phyloP scores from a whole-genome alignment of 2,888 invertebrate species.

The Poecilobothrus nobilitatus region DNA sequence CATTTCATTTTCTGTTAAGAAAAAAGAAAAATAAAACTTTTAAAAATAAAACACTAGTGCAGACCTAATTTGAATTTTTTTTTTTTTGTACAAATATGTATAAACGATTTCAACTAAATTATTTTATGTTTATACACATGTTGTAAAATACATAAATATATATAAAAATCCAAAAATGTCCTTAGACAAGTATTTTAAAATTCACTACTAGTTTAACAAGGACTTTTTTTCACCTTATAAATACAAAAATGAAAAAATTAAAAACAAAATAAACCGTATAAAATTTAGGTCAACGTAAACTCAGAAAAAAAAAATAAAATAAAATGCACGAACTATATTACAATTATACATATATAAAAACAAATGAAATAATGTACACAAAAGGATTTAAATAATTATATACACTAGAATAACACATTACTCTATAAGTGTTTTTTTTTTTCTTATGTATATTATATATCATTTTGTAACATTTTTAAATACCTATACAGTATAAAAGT shows the following conservation, averaged over 20 bases:
- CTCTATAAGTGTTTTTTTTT: neutral
- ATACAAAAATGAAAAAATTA: neutral
- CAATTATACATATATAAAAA: neutral
- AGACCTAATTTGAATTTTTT: neutral
- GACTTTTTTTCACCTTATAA: neutral
- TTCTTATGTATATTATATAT: no score
- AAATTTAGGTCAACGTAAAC: neutral
- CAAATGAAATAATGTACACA: neutral
- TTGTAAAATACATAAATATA: no score
- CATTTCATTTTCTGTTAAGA: no score
- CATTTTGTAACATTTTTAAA: no score
- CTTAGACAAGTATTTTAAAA: constrained; percentile 1
- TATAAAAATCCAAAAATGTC: neutral
- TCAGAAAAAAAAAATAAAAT: neutral
- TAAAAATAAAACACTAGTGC: neutral
- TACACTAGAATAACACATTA: neutral
- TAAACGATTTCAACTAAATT: no score
- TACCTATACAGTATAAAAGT: no score
- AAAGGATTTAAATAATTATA: neutral
- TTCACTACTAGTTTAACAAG: neutral
- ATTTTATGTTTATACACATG: no score
- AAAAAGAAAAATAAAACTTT: no score
- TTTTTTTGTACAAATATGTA: no score
- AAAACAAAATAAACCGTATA: neutral
- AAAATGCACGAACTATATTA: neutral